Evolutionary conservation across 2,113 vertebrate genomes (phyloP).

Genomic region (Urocolius indicus): DNA sequence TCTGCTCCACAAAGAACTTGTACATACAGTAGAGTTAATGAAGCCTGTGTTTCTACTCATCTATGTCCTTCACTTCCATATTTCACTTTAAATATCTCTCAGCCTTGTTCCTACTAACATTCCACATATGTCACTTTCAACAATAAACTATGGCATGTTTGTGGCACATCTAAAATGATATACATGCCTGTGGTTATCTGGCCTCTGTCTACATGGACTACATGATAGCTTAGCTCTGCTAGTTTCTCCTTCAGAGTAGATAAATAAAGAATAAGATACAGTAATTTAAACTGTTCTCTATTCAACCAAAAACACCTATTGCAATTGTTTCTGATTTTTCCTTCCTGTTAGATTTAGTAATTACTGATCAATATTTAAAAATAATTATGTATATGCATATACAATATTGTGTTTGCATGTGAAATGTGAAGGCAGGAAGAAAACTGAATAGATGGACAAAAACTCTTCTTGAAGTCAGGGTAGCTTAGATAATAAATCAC

Average conservation of each 20-base stretch:
- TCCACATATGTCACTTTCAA: not conserved
- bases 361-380: not conserved
- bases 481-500: not conserved
- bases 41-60: not conserved
- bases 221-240: not conserved
- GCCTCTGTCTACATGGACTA: not conserved
- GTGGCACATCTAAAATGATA: not conserved
- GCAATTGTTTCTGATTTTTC: not conserved
- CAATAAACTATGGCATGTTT: not conserved
- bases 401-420: rapidly evolving
- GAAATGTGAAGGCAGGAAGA: not conserved
- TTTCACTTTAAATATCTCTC: not conserved
- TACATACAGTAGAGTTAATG: not conserved
- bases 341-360: not conserved
- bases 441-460: not conserved
- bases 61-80: not conserved
- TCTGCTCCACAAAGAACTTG: not conserved
- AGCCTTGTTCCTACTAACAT: not conserved
- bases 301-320: not conserved
- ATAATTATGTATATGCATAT: not conserved
- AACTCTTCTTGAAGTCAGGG: not conserved
- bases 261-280: not conserved
- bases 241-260: not conserved
- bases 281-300: not conserved
- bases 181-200: not conserved